A percentile compares a stretch with the other conserved stretches of the same genome.
Evolutionary conservation across 2,888 invertebrate genomes (phyloP).

Genomic region (Drosophila prostipennis): DNA sequence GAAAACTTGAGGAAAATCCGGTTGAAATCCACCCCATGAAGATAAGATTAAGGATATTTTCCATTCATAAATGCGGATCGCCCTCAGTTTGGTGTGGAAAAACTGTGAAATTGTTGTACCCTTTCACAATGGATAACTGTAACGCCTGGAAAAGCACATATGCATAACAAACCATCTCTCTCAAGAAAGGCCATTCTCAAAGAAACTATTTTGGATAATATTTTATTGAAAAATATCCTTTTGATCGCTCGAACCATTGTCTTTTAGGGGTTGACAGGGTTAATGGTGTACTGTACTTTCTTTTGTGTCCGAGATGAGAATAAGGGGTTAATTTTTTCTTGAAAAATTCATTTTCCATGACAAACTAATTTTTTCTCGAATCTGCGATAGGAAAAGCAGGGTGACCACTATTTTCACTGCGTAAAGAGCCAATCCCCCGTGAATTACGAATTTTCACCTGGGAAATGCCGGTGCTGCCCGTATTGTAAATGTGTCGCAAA

Average conservation of each 20-base stretch:
- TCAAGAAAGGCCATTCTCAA: slow-evolving; percentile 2
- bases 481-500: slow-evolving; percentile 24
- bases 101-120: slow-evolving; percentile 13
- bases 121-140: background rate
- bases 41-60: slow-evolving; percentile 27
- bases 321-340: slow-evolving; percentile 37
- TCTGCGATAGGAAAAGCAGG: slow-evolving; percentile 3
- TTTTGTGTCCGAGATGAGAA: slow-evolving; percentile 30
- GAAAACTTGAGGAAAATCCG: slow-evolving; percentile 35
- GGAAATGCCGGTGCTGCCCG: slow-evolving; percentile 26
- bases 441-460: slow-evolving; percentile 20
- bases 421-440: too few relatives aligned
- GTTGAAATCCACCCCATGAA: slow-evolving; percentile 31
- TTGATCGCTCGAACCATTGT: slow-evolving; percentile 31
- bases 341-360: slow-evolving; percentile 27
- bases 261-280: slow-evolving; percentile 40
- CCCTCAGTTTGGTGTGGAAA: slow-evolving; percentile 7
- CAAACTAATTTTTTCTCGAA: slow-evolving; percentile 22
- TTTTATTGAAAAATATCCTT: slow-evolving; percentile 43
- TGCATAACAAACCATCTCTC: slow-evolving; percentile 7
- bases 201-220: slow-evolving; percentile 26
- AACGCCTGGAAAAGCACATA: slow-evolving; percentile 16
- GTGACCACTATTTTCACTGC: slow-evolving; percentile 8
- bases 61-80: slow-evolving; percentile 21
- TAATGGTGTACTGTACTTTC: slow-evolving; percentile 23